Evolutionary conservation across 2,797 vertebrate genomes (phyloP), one percentile per base, ranked within the genome.

Genomic region (Cirrhinus mrigala): DNA sequence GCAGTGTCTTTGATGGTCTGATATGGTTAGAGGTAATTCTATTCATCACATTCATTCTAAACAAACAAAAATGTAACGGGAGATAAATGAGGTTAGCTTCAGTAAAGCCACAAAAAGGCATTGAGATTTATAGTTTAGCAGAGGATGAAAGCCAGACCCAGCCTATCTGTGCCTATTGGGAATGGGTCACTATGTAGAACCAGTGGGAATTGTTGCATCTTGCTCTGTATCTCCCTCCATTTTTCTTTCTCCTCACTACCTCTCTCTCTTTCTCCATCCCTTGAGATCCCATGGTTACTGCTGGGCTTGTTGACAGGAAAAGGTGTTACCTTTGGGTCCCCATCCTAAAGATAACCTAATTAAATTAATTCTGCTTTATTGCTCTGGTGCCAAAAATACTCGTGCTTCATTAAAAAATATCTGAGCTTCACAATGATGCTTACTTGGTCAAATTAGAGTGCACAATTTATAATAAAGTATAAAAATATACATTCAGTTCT

Each of bases 321-420:
- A 82, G 46, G 78, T 80, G 60, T 56, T 69, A 71, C 85, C 83
- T 90, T 74, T 73, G 84, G 84, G 82, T 84, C 68, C 54, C 69
- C 22, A n/a, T 82, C 79, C 79, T 82, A 87, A 89, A 83, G 58
- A 73, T 71, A 70, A 73, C n/a, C 64, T 88, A 91, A 91, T 89
- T 89, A 58, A 88, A 88, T 90, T 86, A 75, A 71, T 87, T 88
- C 27, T 78, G 71, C 79, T 90, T 80, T 83, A 89, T 84, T 84
- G 88, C 82, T 81, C 85, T 77, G 70, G 76, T 48, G 77, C 73
- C 78, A 87, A 73, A 87, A 81, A 87, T 77, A 46, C 76, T 40
- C 46, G 58, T 20, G 70, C 27, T 81, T 82, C 73, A 24, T 22
- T 82, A 48, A 29, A 1, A 64, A 22, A 10, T 46, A 2, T 33